Conservation (phyloP, 2,888 invertebrate genomes). For the Apotomis capreana region DNA sequence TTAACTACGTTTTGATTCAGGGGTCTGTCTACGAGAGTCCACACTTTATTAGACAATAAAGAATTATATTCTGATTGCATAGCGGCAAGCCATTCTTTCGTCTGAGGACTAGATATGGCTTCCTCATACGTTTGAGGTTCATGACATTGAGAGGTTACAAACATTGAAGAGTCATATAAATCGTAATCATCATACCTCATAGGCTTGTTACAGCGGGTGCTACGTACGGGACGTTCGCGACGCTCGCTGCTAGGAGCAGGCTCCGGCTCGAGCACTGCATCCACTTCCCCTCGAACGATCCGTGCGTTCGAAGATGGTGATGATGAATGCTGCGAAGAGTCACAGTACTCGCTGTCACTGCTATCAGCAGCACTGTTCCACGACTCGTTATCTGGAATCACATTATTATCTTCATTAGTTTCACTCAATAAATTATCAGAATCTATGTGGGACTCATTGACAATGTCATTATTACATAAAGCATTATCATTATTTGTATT, state of each 20-base stretch:
- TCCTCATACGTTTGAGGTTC: not conserved
- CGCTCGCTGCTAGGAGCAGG: not conserved
- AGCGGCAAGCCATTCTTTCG: not conserved
- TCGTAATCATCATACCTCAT: not conserved
- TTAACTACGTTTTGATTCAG: not conserved
- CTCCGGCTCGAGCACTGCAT: not conserved
- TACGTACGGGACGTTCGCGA: not conserved
- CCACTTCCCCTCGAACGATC: not conserved
- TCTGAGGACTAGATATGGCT: not conserved
- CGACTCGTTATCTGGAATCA: no score
- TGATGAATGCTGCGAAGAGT: not conserved
- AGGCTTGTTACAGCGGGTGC: not conserved
- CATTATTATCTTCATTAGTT: no score
- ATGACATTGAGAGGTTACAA: not conserved
- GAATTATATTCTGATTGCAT: conserved; percentile 1
- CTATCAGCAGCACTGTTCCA: no score
- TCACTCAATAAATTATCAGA: no score
- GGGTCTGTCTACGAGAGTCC: not conserved
- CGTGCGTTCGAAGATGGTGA: not conserved
- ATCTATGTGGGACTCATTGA: no score
- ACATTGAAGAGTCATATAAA: not conserved
- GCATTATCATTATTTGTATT: no score
- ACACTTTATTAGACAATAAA: not conserved
- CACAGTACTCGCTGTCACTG: no score
- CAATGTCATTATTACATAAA: no score